Percentiles rank a stretch among this genome's conserved stretches.
Conservation (phyloP, 1,140 invertebrate species). For the Brachionus angularis region DNA sequence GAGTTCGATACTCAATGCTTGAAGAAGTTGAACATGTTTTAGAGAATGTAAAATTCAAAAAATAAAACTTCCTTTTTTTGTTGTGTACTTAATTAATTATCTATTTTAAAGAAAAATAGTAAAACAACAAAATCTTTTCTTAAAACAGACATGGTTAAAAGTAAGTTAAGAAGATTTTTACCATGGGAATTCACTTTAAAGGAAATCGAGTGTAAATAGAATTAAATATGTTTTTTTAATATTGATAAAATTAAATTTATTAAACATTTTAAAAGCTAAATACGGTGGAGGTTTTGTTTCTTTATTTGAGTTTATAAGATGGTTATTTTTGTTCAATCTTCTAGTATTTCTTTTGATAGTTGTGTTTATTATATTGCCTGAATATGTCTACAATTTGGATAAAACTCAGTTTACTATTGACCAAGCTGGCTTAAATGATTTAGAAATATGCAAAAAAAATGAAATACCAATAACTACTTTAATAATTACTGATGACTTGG, state of each 20-base stretch:
- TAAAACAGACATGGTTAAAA: not conserved
- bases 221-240: too few relatives aligned
- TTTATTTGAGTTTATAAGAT: conserved; percentile 10
- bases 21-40: too few relatives aligned
- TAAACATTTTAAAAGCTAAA: conserved; percentile 1
- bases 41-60: too few relatives aligned
- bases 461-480: not conserved
- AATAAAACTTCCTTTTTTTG: too few relatives aligned
- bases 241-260: not conserved
- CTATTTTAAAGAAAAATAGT: too few relatives aligned
- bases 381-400: conserved; percentile 11
- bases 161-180: conserved; percentile 2
- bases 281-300: not conserved
- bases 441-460: not conserved
- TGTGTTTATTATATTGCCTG: not conserved
- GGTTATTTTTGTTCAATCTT: not conserved
- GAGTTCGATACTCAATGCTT: too few relatives aligned
- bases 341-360: not conserved
- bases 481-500: not conserved
- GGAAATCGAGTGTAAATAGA: not conserved
- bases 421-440: too few relatives aligned
- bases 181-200: not conserved
- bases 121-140: too few relatives aligned
- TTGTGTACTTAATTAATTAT: too few relatives aligned
- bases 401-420: too few relatives aligned